Percentiles rank a stretch among this genome's conserved stretches.
Conservation (phyloP, 2,888 invertebrate genomes). For the Diplazon laetatorius region DNA sequence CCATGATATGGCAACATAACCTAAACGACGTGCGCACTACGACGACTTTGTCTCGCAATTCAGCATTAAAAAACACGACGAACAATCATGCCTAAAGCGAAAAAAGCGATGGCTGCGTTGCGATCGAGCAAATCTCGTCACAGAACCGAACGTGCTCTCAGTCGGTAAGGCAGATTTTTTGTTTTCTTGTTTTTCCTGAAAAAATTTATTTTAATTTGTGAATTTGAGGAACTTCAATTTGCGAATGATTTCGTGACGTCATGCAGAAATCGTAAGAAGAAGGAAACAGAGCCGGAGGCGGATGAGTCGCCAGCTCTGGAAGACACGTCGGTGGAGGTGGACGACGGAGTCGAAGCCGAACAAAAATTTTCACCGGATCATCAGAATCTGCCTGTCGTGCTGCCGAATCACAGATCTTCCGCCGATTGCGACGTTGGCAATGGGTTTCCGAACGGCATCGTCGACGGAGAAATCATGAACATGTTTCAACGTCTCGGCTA, state of each 20-base stretch:
- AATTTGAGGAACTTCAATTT: too few species aligned
- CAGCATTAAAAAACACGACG: background rate
- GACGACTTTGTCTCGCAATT: background rate
- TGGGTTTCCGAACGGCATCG: conserved; percentile 7
- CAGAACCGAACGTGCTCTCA: background rate
- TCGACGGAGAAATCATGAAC: conserved; percentile 14
- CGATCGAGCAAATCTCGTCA: background rate
- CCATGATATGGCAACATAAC: background rate
- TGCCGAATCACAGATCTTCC: conserved; percentile 23
- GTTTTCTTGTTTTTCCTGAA: background rate
- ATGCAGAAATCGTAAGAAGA: conserved; percentile 36
- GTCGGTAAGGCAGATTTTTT: conserved; percentile 9
- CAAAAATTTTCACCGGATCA: background rate
- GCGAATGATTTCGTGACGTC: background rate
- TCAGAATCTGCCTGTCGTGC: background rate
- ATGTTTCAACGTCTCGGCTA: conserved; percentile 63
- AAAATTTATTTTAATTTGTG: conserved; percentile 1
- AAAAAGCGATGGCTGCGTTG: background rate
- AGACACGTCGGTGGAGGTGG: background rate
- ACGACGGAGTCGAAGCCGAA: background rate
- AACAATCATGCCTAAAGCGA: conserved; percentile 2
- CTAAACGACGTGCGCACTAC: background rate
- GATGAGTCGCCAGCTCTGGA: background rate
- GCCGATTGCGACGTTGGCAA: conserved; percentile 15
- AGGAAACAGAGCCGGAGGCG: background rate